These are phyloP conservation scores for Syritta pipiens DNA, from an alignment of 2,888 invertebrate species.

Conservation along the genomic window DNA sequence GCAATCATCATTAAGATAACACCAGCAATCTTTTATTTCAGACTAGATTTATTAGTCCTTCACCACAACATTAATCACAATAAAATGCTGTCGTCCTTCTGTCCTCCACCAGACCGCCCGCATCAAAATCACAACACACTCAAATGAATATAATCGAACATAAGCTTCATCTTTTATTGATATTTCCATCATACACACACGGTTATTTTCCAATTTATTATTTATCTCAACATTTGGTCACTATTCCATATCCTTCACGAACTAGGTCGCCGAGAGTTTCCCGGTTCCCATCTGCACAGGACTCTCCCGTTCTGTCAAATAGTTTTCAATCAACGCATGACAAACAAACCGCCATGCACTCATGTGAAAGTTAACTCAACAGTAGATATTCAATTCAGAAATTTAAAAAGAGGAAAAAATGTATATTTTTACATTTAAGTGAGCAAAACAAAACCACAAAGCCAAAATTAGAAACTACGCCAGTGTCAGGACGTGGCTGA, in stretches of 20 bases:
- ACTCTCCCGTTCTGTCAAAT: constrained; percentile 1
- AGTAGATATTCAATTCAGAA: no score
- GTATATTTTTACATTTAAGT: not conserved
- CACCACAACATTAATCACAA: no score
- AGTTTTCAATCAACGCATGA: constrained; percentile 10
- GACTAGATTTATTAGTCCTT: no score
- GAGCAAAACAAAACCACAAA: not conserved
- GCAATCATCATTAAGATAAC: no score
- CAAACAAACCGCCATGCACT: not conserved
- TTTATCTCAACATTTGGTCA: constrained; percentile 15
- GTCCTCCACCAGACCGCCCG: no score
- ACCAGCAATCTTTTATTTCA: no score
- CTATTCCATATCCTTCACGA: not conserved
- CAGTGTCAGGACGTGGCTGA: constrained; percentile 6
- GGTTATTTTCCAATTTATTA: constrained; percentile 9
- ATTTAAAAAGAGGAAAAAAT: not conserved
- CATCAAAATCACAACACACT: constrained; percentile 7
- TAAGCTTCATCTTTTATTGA: constrained; percentile 8
- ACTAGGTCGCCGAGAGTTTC: constrained; percentile 3
- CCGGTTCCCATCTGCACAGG: not conserved
- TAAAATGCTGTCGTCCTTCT: no score
- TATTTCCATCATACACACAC: constrained; percentile 1
- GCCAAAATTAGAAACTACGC: constrained; percentile 8
- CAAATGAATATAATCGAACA: not conserved
- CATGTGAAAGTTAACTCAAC: not conserved